Conservation (phyloP, 2,113 vertebrate genomes). For the human region GRCh38 chr14:72845501-72846000, state of each 20-base stretch:
- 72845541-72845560: background rate
- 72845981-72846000: background rate
- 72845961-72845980: background rate
- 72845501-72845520: background rate
- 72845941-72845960: background rate
- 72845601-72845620: background rate
- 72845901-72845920: background rate
- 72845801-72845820: slow-evolving; percentile 29
- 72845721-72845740: background rate
- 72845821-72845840: slow-evolving; percentile 45
- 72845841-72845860: slow-evolving; percentile 23
- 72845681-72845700: background rate
- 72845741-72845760: slow-evolving; percentile 40
- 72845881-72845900: slow-evolving; percentile 47
- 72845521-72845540: background rate
- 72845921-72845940: background rate
- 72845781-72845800: slow-evolving; percentile 11
- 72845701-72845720: background rate
- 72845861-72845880: background rate
- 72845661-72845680: background rate
- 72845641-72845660: background rate
- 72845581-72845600: background rate
- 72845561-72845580: background rate
- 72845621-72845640: background rate
- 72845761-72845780: background rate